Evolutionary conservation across 2,113 vertebrate genomes (phyloP).

Genomic region (Eublepharis macularius): DNA sequence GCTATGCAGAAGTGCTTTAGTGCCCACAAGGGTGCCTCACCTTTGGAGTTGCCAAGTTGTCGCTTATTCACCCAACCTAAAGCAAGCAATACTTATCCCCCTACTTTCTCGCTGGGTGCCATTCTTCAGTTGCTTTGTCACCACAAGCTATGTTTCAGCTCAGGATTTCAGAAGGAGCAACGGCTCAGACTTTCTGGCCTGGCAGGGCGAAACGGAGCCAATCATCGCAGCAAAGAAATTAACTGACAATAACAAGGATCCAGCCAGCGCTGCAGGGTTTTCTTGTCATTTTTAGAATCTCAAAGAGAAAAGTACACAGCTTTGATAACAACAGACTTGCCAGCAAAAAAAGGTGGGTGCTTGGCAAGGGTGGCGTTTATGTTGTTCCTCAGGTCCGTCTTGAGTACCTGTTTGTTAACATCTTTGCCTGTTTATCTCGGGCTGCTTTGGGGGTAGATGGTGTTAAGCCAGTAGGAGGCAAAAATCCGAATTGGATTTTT

Average conservation of each 20-base stretch:
- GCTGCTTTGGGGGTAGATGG: not conserved
- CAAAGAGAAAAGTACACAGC: not conserved
- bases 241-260: not conserved
- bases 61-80: not conserved
- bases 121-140: too few species aligned
- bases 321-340: not conserved
- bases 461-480: not conserved
- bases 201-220: not conserved
- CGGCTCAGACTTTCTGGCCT: not conserved
- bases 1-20: not conserved
- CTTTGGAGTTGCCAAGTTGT: too few species aligned
- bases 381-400: not conserved
- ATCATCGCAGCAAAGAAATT: not conserved
- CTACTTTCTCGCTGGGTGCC: not conserved
- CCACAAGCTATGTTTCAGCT: not conserved
- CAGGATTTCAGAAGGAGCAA: not conserved
- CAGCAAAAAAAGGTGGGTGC: not conserved
- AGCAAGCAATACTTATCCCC: not conserved
- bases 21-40: not conserved
- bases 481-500: not conserved
- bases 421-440: not conserved
- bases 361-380: not conserved
- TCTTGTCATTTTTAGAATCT: not conserved
- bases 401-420: not conserved
- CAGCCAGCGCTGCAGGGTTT: not conserved